phyloP scores from a whole-genome alignment of 2,797 vertebrate genomes.

The Bovichtus variegatus region DNA sequence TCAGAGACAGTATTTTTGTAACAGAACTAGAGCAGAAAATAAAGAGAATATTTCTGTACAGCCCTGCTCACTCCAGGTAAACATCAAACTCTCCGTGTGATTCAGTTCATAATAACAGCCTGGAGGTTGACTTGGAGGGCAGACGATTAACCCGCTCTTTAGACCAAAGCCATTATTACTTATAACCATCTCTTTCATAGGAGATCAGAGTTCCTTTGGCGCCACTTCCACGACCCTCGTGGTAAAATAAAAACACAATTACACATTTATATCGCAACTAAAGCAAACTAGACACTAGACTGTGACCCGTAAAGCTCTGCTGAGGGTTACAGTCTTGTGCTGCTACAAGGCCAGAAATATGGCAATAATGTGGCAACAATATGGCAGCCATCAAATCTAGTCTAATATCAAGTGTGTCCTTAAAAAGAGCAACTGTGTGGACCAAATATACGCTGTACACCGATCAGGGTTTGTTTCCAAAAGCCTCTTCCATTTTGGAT shows the following conservation, averaged over 20 bases:
- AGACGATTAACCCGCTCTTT: constrained; percentile 34
- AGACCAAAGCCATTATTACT: constrained; percentile 40
- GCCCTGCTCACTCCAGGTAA: constrained; percentile 56
- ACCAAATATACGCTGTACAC: background rate
- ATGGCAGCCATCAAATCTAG: constrained; percentile 24
- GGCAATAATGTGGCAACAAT: constrained; percentile 16
- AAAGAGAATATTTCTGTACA: constrained; percentile 47
- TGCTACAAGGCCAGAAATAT: constrained; percentile 14
- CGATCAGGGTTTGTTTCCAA: background rate
- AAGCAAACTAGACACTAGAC: background rate
- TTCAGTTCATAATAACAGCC: constrained; percentile 48
- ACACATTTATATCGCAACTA: constrained; percentile 11
- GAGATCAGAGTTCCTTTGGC: constrained; percentile 8
- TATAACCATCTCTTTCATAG: constrained; percentile 40
- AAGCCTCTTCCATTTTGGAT: background rate
- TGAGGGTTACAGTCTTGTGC: background rate
- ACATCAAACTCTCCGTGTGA: constrained; percentile 50
- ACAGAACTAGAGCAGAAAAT: constrained; percentile 65
- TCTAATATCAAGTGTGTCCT: background rate
- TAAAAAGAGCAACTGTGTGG: background rate
- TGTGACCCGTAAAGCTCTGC: constrained; percentile 22
- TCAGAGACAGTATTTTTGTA: constrained; percentile 62
- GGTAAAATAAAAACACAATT: constrained; percentile 23
- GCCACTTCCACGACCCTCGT: constrained; percentile 20
- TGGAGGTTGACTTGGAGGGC: constrained; percentile 42